Base-by-base conservation (phyloP, 1,140 invertebrate genomes). In the Hylaeus anthracinus region DNA sequence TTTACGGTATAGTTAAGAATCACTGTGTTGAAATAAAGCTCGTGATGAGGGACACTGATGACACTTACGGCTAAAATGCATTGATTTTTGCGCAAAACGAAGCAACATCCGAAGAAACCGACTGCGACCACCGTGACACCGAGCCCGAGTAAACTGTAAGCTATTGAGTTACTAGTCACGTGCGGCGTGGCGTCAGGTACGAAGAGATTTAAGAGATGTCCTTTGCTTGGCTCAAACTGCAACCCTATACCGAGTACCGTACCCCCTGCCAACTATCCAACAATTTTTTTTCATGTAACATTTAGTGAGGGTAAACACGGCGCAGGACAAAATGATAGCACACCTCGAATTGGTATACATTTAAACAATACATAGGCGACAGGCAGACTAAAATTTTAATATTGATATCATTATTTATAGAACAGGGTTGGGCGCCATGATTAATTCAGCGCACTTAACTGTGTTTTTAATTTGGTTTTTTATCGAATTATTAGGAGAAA, bases 61-160 rank as follows among this genome's bases (percentile, higher is more conserved):
- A 26, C 26, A 92, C 94, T 94, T 90, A 95, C 94, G 63, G 91
- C 90, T 6, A 95, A 87, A 84, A 94, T 91, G 72, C 94, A 94
- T 87, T 94, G 94, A 81, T 88, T 94, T 61, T 93, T 94, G 71
- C 92, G 91, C 5, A 94, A 78, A 15, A 94, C 92, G 5, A 93
- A 94, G 39, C 94, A 94, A 80, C 94, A 95, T 6, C 94, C 94
- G 76, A 94, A 94, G 86, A 95, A 93, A 45, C 94, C 94, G 8
- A 94, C 92, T n/a, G 90, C 87, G 12, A 95, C 86, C n/a, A 95
- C 91, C 39, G 92, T 87, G n/a, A 91, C 87, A 41, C 94, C 94
- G 37, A 94, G 88, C 14, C 91, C 93, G 37, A 95, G 89, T 53
- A 94, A 83, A 70, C 89, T 91, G 74, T 93, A 94, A 39, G 94